phyloP scores from a whole-genome alignment of 2,113 vertebrate species.

The Uria lomvia region DNA sequence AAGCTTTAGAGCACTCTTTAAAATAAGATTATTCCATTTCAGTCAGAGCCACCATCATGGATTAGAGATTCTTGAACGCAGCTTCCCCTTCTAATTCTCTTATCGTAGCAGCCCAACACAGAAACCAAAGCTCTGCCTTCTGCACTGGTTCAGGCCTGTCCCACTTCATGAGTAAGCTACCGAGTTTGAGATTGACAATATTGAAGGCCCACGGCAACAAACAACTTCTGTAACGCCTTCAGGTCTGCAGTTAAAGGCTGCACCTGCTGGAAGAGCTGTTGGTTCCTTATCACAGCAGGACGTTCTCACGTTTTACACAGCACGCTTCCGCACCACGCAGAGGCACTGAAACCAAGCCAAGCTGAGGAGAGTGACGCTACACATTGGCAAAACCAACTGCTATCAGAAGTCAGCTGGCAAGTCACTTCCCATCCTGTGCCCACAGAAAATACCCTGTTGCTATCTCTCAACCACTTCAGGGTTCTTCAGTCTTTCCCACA shows the following conservation, averaged over 20 bases:
- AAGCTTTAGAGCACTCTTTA: slow-evolving; percentile 28
- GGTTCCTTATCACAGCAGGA: not conserved
- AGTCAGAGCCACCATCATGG: not conserved
- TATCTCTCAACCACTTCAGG: not conserved
- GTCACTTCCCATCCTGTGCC: not conserved
- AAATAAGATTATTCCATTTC: slow-evolving; percentile 27
- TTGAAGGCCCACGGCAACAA: not conserved
- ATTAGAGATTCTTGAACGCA: not conserved
- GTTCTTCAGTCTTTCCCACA: not conserved
- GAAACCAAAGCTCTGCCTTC: not conserved
- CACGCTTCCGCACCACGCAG: not conserved
- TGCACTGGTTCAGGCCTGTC: not conserved
- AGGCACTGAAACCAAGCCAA: not conserved
- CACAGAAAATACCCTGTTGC: not conserved
- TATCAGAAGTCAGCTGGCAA: not conserved
- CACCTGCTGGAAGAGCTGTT: slow-evolving; percentile 15
- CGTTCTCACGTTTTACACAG: not conserved
- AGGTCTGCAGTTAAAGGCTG: not conserved
- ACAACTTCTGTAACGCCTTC: not conserved
- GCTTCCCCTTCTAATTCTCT: not conserved
- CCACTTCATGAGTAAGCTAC: not conserved
- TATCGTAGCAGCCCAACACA: not conserved
- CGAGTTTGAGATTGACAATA: not conserved
- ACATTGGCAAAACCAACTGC: not conserved
- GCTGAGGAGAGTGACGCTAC: not conserved